Conservation (phyloP, 1,140 invertebrate species). For the Olivierus martensii region DNA sequence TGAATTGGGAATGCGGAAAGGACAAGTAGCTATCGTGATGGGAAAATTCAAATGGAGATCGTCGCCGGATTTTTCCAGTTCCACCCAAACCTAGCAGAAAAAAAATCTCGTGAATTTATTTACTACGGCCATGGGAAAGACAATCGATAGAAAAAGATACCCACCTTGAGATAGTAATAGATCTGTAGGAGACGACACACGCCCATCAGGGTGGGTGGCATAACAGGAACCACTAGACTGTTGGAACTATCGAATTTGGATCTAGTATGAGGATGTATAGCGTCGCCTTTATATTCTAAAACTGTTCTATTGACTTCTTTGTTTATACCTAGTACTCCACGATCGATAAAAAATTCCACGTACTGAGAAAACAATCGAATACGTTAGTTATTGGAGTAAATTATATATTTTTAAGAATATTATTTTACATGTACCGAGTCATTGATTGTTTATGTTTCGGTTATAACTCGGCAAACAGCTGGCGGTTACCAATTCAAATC, state of each 20-base stretch:
- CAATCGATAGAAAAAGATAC: slow-evolving; percentile 12
- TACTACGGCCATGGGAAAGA: neutral
- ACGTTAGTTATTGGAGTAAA: too few species aligned
- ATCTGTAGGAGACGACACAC: slow-evolving; percentile 63
- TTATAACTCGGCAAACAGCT: too few species aligned
- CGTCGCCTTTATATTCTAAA: slow-evolving; percentile 53
- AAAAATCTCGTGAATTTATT: neutral
- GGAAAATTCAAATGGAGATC: slow-evolving; percentile 62
- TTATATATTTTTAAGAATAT: too few species aligned
- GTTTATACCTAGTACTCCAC: slow-evolving; percentile 56
- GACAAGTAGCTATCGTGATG: slow-evolving; percentile 64
- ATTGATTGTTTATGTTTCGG: too few species aligned
- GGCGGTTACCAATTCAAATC: too few species aligned
- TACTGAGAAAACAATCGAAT: slow-evolving; percentile 47
- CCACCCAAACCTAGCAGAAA: slow-evolving; percentile 46
- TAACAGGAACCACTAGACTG: slow-evolving; percentile 55
- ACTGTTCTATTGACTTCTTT: slow-evolving; percentile 56
- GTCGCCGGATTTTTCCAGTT: slow-evolving; percentile 55
- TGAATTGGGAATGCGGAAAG: slow-evolving; percentile 60
- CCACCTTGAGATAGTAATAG: slow-evolving; percentile 62
- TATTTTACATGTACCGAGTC: too few species aligned
- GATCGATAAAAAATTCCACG: slow-evolving; percentile 65
- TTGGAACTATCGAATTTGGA: slow-evolving; percentile 48
- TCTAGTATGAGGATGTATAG: slow-evolving; percentile 43
- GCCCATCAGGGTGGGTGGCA: slow-evolving; percentile 58